phyloP scores from a whole-genome alignment of 1,140 invertebrate species.

The Drosophila pectinifera region DNA sequence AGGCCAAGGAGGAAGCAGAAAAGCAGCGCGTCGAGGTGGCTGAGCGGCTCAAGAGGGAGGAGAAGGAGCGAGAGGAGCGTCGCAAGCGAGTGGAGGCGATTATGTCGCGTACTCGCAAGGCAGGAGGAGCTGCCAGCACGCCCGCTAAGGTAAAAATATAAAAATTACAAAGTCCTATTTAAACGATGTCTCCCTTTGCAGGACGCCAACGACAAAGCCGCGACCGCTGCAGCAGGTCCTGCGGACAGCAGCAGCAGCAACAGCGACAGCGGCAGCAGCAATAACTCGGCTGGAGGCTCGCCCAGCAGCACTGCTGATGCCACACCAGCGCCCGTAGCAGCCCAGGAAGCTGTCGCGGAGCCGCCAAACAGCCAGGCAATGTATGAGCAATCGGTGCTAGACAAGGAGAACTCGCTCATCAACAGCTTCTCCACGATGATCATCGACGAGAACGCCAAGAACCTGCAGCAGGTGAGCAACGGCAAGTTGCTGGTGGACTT shows the following conservation, averaged over 20 bases:
- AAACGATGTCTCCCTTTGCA: constrained; percentile 1
- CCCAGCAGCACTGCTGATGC: constrained; percentile 49
- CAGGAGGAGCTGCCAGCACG: constrained; percentile 83
- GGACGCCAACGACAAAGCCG: constrained; percentile 84
- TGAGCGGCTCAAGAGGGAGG: constrained; percentile 91
- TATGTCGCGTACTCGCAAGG: constrained; percentile 91
- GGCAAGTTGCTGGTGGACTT: constrained; percentile 77
- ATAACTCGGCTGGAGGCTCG: constrained; percentile 65
- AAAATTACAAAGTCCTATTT: not conserved
- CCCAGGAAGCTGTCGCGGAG: constrained; percentile 26
- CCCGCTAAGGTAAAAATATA: constrained; percentile 78
- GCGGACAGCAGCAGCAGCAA: constrained; percentile 51
- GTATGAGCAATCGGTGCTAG: constrained; percentile 84
- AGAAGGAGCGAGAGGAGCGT: constrained; percentile 91
- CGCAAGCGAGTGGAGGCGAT: constrained; percentile 93
- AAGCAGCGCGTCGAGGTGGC: constrained; percentile 91
- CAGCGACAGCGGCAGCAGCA: constrained; percentile 57
- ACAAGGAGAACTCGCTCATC: constrained; percentile 83
- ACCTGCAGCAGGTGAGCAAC: constrained; percentile 80
- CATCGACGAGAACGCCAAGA: constrained; percentile 83
- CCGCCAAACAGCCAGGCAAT: constrained; percentile 74
- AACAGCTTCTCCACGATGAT: constrained; percentile 84
- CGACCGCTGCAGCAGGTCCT: constrained; percentile 84
- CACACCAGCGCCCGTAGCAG: constrained; percentile 17
- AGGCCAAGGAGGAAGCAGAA: constrained; percentile 92